Evolutionary conservation across 2,888 invertebrate genomes (phyloP).

Genomic region (Hemicrepidius hirtus): DNA sequence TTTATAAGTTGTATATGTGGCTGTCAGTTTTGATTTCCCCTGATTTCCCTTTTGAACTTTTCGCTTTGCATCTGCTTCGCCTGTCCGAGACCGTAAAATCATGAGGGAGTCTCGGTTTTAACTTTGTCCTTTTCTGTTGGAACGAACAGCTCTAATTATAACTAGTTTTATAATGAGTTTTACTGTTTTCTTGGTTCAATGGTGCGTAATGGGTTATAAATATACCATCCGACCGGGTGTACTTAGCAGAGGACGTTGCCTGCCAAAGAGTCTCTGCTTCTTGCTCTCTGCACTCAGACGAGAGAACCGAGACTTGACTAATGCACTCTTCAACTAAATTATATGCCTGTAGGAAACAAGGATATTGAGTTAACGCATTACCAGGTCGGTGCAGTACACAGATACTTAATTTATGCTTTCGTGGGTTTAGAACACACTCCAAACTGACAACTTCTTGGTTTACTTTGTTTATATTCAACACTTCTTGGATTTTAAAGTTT

Average conservation of each 20-base stretch:
- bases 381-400: not conserved
- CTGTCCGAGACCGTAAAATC: slow-evolving; percentile 7
- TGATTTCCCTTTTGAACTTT: slow-evolving; percentile 35
- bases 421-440: too few species aligned
- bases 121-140: not conserved
- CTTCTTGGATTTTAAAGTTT: too few species aligned
- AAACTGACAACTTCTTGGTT: too few species aligned
- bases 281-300: slow-evolving; percentile 6
- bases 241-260: slow-evolving; percentile 18
- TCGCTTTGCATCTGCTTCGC: slow-evolving; percentile 21
- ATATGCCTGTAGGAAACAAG: slow-evolving; percentile 8
- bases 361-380: slow-evolving; percentile 35
- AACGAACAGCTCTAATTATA: slow-evolving; percentile 13
- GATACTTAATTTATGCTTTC: not conserved
- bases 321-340: slow-evolving; percentile 27
- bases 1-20: slow-evolving; percentile 33
- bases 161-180: slow-evolving; percentile 17
- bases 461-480: too few species aligned
- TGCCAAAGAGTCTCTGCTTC: slow-evolving; percentile 3
- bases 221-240: slow-evolving; percentile 18
- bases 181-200: slow-evolving; percentile 27
- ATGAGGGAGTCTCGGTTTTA: slow-evolving; percentile 8
- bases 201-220: slow-evolving; percentile 37
- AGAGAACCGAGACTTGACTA: slow-evolving; percentile 16
- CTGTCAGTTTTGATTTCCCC: slow-evolving; percentile 37